A percentile compares a stretch with the other conserved stretches of the same genome.
These are phyloP conservation scores for Brachyopa scutellaris DNA, from an alignment of 2,888 invertebrate genomes.

Conservation along the genomic window DNA sequence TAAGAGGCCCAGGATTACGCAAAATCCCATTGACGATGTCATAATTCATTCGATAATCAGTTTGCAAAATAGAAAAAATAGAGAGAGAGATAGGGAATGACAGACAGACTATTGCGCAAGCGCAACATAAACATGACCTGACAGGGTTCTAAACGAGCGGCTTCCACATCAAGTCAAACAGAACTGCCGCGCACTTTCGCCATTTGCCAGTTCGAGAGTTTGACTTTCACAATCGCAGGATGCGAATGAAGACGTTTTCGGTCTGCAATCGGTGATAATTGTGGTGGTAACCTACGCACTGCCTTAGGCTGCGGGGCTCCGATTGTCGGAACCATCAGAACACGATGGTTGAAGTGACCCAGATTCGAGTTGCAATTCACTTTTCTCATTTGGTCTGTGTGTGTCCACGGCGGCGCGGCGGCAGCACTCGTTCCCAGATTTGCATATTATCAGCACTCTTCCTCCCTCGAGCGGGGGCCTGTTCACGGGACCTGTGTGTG, in stretches of 20 bases:
- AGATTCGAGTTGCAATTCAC: slow-evolving; percentile 57
- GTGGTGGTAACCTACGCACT: slow-evolving; percentile 58
- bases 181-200: too few species aligned
- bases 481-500: too few species aligned
- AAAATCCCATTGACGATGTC: slow-evolving; percentile 55
- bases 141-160: too few species aligned
- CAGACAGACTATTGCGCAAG: slow-evolving; percentile 47
- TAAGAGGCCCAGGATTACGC: slow-evolving; percentile 49
- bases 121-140: too few species aligned
- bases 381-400: slow-evolving; percentile 41
- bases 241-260: slow-evolving; percentile 46
- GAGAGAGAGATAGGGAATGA: slow-evolving; percentile 4
- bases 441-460: slow-evolving; percentile 47
- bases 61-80: too few species aligned
- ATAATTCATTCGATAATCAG: slow-evolving; percentile 62
- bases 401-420: neutral
- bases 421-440: slow-evolving; percentile 19
- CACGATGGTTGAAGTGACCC: slow-evolving; percentile 42
- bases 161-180: too few species aligned
- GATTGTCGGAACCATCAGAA: slow-evolving; percentile 54
- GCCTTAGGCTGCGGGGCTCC: slow-evolving; percentile 8
- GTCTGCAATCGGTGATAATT: too few species aligned
- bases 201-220: too few species aligned
- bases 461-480: too few species aligned
- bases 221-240: slow-evolving; percentile 53